Evolutionary conservation across 2,888 invertebrate genomes (phyloP), one percentile per base, ranked within the genome.

Genomic region (Ecliptopera silaceata): DNA sequence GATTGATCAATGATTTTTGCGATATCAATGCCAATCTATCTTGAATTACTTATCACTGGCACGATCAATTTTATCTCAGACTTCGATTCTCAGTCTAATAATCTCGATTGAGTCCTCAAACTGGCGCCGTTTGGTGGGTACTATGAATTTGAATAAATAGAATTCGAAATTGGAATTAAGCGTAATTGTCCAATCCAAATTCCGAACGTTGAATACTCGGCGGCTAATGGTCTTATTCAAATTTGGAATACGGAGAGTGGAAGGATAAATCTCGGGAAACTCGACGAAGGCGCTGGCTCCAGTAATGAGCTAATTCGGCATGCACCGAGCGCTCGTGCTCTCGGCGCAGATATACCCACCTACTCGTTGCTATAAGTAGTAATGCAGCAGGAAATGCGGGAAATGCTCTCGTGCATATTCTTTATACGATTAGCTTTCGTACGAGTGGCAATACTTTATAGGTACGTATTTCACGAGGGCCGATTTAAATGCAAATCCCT

Each of bases 291-390:
- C 72, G 68, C 71, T 69, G 70, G 66, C 71, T 72, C 65, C 70
- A 63, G 74, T 84, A 86, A 86, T 85, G 81, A 86, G 82, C 82
- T 84, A 83, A 85, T 84, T 82, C 80, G 75, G 81, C 77, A 82
- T 82, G 78, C 81, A 71, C 64, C 60, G 60, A 61, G 67, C 66
- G 61, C 64, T 63, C 63, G 53, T 56, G 57, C 68, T 64, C 67
- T 67, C 62, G 59, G 59, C 65, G 59, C 68, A 68, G 65, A 63
- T 68, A 38, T 46, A 59, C 48, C 42, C 26, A 46, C 32, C 22
- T 42, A 22, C 41, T 29, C 32, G 13, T 10, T 17, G 13, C 32
- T 68, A 72, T 68, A 72, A 60, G 66, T 66, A 65, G 68, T 66
- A 71, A 71, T 71, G 71, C 74, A 66, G 59, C 64, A 55, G 64